Base-by-base conservation (phyloP, 2,113 vertebrate species). In the Polypterus senegalus region DNA sequence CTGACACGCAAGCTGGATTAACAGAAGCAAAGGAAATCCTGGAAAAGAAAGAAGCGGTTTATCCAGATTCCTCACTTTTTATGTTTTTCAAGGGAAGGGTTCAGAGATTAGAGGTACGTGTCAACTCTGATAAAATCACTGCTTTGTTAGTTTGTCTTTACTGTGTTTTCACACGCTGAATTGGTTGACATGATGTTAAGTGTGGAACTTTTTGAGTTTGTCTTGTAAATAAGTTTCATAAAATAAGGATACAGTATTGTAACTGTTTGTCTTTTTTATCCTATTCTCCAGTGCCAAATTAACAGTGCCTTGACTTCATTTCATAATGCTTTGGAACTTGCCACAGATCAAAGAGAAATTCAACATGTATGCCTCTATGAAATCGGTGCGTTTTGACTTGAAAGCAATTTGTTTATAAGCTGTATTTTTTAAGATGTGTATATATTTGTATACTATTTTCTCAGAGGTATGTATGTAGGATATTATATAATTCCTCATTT, bases 31-130 rank as follows among this genome's bases (percentile, higher is more conserved):
- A 96, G 75, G 88, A 92, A 63, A 98, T 99, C 75, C 90, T 99
- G 61, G 90, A 86, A 69, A 94, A 86, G 65, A 99, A 99, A 76
- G 92, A 93, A 57, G 81, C 94, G 71, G 88, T 92, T 66, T 99
- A 99, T 72, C 96, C 96, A 53, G 96, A 97, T 81, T 99, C 96
- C 4, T 99, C 96, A 62, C 88, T 99, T 66, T 99, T 99, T 73
- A 95, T 98, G 85, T 99, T 99, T 82, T 99, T 99, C 75, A 94
- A 92, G 73, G 96, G 96, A 75, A 89, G 96, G 60, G 92, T 99
- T 70, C 96, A 99, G 61, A 82, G 96, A 74, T 79, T 99, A 68
- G 94, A 98, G 96, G 96, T 97, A 70, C 10, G 6, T 5, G 8
- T 27, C 49, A 8, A 48, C 56, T 56, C 7, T 48, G 48, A 3